A percentile compares a stretch with the other conserved stretches of the same genome.
Conservation (phyloP, 2,797 vertebrate genomes). For the Acanthurus tractus region DNA sequence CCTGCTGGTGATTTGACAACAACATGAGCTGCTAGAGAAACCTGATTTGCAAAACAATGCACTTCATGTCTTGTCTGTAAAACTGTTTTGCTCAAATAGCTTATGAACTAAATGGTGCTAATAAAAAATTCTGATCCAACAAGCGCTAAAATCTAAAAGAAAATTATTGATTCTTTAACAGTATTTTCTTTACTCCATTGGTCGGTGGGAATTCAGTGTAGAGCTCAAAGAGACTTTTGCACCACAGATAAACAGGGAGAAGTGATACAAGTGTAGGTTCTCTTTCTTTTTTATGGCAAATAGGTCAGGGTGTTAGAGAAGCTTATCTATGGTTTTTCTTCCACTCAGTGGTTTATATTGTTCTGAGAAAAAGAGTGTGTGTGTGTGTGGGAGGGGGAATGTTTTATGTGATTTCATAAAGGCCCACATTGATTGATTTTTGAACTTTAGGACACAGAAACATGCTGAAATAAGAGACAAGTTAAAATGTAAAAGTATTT, state of each 20-base stretch:
- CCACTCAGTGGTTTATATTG: background rate
- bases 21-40: conserved; percentile 33
- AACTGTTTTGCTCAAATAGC: background rate
- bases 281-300: background rate
- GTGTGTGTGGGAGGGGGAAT: background rate
- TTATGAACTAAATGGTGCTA: background rate
- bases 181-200: background rate
- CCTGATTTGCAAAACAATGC: background rate
- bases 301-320: background rate
- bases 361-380: background rate
- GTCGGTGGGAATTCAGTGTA: background rate
- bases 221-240: background rate
- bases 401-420: conserved; percentile 3
- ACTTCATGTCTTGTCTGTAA: conserved; percentile 9
- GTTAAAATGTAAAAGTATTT: conserved; percentile 9
- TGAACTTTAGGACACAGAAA: background rate
- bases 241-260: background rate
- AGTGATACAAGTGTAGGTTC: background rate
- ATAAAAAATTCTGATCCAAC: background rate
- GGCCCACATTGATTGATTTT: background rate
- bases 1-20: conserved; percentile 84
- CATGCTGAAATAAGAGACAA: background rate
- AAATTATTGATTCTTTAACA: background rate
- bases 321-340: background rate
- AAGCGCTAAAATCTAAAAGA: background rate